Base-by-base conservation (phyloP, 2,888 invertebrate species). In the Drosophila buzzatii region DNA sequence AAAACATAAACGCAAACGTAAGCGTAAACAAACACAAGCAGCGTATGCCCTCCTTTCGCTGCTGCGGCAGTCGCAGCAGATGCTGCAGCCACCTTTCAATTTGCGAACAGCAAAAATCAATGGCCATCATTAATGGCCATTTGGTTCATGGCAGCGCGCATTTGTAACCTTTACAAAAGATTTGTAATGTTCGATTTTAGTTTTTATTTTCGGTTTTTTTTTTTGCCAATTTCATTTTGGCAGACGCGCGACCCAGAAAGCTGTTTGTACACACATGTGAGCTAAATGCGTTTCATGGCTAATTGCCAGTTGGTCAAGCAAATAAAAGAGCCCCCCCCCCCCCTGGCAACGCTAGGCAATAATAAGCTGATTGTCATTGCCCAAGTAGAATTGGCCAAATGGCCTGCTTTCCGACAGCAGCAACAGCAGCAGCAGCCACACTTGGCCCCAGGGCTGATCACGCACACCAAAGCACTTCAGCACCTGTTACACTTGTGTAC, bases 301-400 rank as follows among this genome's bases (percentile, higher is more conserved):
- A 88, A 83, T 83, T 86, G 86, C 70, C 58, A 56, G 67, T 69
- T 68, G 63, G 45, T 52, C 60, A 70, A 70, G 60, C 57, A 61
- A 62, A 77, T 44, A 57, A 66, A 27, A 41, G 55, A 7, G 42
- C 8, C 1, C 2, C 14, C 37, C 37, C 37, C 37, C 12, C 35
- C 14, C 37, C 5, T 14, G 12, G 6, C 6, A 37, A 14, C 14
- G 4, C 14, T 16, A 39, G 7, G 16, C 37, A 14, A 41, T 37
- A 71, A 85, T 75, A 82, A 85, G 71, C 76, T 72, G 72, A 77
- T 85, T 88, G 85, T 84, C 86, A 88, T 88, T 85, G 85, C 63
- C 61, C 41, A 70, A 61, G 73, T 69, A 85, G 88, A 84, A 80
- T 81, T 81, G 72, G 72, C 72, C 72, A 78, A 41, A 67, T 37